phyloP scores from a whole-genome alignment of 2,797 vertebrate species.

The Acrossocheilus wenchowensis region DNA sequence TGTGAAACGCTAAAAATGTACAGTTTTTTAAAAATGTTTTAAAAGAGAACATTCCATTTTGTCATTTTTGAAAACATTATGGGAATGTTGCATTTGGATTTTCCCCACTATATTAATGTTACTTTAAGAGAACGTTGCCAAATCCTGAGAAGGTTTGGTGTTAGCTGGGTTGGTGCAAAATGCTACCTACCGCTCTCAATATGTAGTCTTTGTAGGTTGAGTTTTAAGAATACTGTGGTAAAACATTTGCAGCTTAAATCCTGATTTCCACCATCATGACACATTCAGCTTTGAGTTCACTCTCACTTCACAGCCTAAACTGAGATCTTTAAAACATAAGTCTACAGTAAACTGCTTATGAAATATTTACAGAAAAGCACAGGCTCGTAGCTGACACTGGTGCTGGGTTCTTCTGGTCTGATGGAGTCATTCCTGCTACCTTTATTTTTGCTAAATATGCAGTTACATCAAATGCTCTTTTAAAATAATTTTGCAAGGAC shows the following conservation, averaged over 20 bases:
- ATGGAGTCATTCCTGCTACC: background rate
- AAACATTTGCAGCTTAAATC: background rate
- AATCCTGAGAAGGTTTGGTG: background rate
- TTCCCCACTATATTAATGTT: background rate
- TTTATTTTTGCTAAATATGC: background rate
- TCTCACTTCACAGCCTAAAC: constrained; percentile 17
- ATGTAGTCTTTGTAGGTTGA: background rate
- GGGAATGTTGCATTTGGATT: background rate
- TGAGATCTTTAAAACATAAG: constrained; percentile 12
- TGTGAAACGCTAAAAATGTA: background rate
- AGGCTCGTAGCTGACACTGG: background rate
- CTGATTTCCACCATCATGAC: background rate
- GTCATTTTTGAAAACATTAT: background rate
- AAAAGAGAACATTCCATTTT: background rate
- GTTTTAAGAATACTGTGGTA: background rate
- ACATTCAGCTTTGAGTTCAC: background rate
- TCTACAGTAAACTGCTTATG: background rate
- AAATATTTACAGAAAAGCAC: constrained; percentile 16
- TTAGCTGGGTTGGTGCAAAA: background rate
- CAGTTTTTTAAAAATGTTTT: background rate
- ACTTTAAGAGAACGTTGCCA: background rate
- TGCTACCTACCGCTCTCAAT: background rate
- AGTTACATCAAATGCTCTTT: background rate
- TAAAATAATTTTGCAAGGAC: background rate
- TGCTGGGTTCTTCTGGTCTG: background rate